Conservation (phyloP, 2,113 vertebrate genomes). For the Chaetodon auriga region DNA sequence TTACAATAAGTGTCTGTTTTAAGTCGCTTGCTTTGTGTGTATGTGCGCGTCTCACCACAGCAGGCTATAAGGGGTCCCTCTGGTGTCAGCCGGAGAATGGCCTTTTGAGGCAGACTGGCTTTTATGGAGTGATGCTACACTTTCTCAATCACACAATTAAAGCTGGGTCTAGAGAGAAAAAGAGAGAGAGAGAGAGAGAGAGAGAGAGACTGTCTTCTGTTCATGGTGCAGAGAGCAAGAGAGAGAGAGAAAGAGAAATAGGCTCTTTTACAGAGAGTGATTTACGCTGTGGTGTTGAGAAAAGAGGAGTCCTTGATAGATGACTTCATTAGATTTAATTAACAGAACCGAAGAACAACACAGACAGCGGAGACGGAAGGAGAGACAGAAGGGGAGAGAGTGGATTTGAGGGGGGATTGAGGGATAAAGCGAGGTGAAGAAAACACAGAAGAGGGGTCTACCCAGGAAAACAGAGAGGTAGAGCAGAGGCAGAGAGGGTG, state of each 20-base stretch:
- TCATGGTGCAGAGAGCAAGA: constrained; percentile 49
- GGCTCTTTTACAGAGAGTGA: constrained; percentile 66
- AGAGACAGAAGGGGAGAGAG: constrained; percentile 38
- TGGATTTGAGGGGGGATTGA: constrained; percentile 55
- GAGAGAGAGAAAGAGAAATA: constrained; percentile 52
- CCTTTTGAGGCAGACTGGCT: constrained; percentile 81
- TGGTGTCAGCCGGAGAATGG: constrained; percentile 77
- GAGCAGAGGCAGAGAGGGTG: constrained; percentile 25
- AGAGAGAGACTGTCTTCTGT: too few relatives aligned
- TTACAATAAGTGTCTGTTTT: constrained; percentile 84
- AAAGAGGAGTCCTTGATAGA: constrained; percentile 82
- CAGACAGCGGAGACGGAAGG: constrained; percentile 38
- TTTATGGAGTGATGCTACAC: constrained; percentile 82
- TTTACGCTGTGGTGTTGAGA: constrained; percentile 73
- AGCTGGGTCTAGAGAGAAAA: constrained; percentile 59
- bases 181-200: constrained; percentile 42
- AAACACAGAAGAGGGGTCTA: constrained; percentile 42
- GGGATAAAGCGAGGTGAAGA: constrained; percentile 51
- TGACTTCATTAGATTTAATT: constrained; percentile 86
- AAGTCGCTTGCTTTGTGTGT: constrained; percentile 67
- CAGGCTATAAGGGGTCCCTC: constrained; percentile 75
- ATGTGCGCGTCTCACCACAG: constrained; percentile 60
- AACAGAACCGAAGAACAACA: constrained; percentile 72
- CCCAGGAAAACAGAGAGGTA: constrained; percentile 45
- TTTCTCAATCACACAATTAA: constrained; percentile 86